phyloP scores from a whole-genome alignment of 1,140 invertebrate species.

The Bombus picipes region DNA sequence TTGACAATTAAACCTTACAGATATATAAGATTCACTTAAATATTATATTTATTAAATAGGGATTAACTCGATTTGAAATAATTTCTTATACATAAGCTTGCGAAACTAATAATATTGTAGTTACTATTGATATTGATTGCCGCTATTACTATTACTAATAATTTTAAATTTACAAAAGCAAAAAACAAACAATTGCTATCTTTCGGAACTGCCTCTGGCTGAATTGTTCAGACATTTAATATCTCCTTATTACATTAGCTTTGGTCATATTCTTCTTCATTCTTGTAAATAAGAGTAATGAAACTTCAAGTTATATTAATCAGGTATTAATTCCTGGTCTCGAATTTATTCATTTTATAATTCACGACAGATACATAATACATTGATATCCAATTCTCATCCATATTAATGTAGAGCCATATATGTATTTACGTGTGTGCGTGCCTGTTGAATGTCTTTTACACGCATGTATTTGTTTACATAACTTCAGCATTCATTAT shows the following conservation, averaged over 20 bases:
- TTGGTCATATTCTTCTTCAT: background rate
- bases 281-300: background rate
- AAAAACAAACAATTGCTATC: conserved; percentile 10
- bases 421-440: background rate
- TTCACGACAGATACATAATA: background rate
- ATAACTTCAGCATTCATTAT: background rate
- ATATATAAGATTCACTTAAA: background rate
- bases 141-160: background rate
- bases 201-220: conserved; percentile 7
- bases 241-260: background rate
- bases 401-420: background rate
- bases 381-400: background rate
- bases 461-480: background rate
- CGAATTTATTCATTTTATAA: background rate
- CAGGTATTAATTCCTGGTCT: background rate
- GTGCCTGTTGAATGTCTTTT: background rate
- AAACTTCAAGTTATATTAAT: background rate
- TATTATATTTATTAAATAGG: conserved; percentile 10
- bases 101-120: conserved; percentile 7
- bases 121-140: background rate
- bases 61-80: conserved; percentile 6
- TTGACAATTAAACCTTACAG: conserved; percentile 20
- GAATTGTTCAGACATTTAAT: background rate
- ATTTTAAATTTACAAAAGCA: background rate
- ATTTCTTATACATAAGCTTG: conserved; percentile 7